Conservation (phyloP, 2,113 vertebrate species). For the Nansenia antarctica region DNA sequence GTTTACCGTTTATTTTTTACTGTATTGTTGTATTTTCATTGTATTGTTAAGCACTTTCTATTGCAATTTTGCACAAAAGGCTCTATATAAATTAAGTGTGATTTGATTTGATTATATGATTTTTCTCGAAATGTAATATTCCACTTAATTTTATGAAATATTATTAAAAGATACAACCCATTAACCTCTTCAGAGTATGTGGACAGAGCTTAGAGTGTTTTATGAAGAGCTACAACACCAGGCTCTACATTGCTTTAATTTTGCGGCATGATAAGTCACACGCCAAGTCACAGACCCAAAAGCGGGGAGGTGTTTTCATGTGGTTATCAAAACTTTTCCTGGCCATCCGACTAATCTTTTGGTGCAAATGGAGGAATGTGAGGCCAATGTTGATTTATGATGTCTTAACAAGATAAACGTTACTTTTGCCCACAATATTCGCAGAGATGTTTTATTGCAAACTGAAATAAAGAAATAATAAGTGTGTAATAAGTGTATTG, state of each 20-base stretch:
- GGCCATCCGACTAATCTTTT: constrained; percentile 1
- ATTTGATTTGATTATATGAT: no score
- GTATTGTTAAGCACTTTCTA: no score
- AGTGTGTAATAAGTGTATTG: no score
- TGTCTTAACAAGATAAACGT: neutral
- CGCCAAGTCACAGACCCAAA: constrained; percentile 34
- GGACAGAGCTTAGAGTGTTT: constrained; percentile 1
- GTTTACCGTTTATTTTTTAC: no score
- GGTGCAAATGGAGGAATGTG: neutral
- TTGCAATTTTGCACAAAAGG: no score
- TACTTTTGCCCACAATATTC: neutral
- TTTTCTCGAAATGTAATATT: neutral
- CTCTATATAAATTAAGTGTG: no score
- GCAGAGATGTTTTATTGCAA: neutral
- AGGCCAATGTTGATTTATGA: neutral
- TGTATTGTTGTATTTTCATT: no score
- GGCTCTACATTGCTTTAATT: neutral
- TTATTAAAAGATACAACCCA: neutral
- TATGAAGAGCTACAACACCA: neutral
- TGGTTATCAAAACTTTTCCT: constrained; percentile 29
- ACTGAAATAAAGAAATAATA: neutral
- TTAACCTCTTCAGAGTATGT: neutral
- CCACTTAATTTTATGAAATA: neutral
- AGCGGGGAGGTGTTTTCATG: constrained; percentile 22
- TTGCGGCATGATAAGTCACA: neutral